phyloP scores from a whole-genome alignment of 2,888 invertebrate genomes.

The Taphrorychus bicolor region DNA sequence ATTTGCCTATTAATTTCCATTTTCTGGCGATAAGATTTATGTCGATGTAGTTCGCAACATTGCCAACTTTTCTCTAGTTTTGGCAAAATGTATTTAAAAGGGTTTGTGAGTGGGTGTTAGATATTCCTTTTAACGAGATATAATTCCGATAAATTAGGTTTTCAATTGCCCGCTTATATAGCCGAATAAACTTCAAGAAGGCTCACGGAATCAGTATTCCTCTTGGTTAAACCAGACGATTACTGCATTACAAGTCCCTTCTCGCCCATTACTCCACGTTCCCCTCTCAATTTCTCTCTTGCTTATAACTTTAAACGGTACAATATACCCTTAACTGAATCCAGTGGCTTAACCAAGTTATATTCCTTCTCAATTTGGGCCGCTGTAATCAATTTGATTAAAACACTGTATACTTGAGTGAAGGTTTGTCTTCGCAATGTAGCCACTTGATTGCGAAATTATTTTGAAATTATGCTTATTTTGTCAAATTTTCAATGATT shows the following conservation, averaged over 20 bases:
- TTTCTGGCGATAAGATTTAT: conserved; percentile 12
- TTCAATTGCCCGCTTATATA: neutral
- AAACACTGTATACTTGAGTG: neutral
- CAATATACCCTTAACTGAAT: conserved; percentile 14
- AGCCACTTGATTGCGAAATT: neutral
- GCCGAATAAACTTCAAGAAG: neutral
- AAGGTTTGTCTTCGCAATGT: neutral
- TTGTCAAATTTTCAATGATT: neutral
- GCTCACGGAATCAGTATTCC: neutral
- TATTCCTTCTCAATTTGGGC: conserved; percentile 7
- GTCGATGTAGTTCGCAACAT: too few relatives aligned
- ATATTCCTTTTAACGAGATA: neutral
- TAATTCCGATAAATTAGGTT: neutral
- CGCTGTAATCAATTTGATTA: conserved; percentile 8
- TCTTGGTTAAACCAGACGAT: conserved; percentile 12
- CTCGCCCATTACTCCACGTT: neutral
- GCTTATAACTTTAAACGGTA: conserved; percentile 19
- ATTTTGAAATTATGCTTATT: neutral
- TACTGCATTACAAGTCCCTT: conserved; percentile 11
- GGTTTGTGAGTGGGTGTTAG: neutral
- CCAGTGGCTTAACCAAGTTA: conserved; percentile 13
- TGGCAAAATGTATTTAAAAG: too few relatives aligned
- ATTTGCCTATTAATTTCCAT: conserved; percentile 8
- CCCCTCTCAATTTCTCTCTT: conserved; percentile 8
- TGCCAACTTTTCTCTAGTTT: too few relatives aligned